Conservation (phyloP, 2,113 vertebrate species). For the Chitala chitala region DNA sequence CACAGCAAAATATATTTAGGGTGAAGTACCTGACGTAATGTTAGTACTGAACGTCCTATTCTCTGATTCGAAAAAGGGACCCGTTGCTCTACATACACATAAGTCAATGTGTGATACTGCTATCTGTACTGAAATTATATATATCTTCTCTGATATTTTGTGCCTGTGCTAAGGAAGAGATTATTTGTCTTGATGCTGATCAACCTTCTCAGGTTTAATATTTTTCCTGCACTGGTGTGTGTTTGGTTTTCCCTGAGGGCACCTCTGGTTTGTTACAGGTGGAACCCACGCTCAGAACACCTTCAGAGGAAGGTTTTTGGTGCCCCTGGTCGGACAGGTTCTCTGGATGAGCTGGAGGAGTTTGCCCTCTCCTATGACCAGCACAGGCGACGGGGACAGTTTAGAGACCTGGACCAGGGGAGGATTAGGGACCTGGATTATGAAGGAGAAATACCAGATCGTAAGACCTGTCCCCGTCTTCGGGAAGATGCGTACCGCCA, state of each 20-base stretch:
- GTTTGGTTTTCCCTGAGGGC: not conserved
- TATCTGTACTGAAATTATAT: not conserved
- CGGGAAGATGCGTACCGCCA: constrained; percentile 38
- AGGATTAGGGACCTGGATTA: too few relatives aligned
- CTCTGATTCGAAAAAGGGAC: too few relatives aligned
- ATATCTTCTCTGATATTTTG: too few relatives aligned
- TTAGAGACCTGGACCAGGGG: constrained; percentile 35
- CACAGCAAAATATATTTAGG: too few relatives aligned
- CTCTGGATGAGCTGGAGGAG: constrained; percentile 88
- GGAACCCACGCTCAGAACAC: constrained; percentile 87
- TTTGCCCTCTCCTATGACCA: constrained; percentile 76
- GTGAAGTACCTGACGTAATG: too few relatives aligned
- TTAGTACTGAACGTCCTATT: too few relatives aligned
- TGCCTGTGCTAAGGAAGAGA: not conserved
- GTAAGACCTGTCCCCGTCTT: constrained; percentile 52
- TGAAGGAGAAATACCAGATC: constrained; percentile 52
- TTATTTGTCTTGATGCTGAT: not conserved
- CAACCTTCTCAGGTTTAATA: not conserved
- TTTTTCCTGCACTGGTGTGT: not conserved
- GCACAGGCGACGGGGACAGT: constrained; percentile 54
- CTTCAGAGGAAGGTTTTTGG: constrained; percentile 81
- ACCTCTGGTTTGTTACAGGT: constrained; percentile 55
- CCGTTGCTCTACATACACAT: too few relatives aligned
- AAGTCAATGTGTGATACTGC: not conserved
- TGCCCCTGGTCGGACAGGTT: constrained; percentile 70